phyloP scores from a whole-genome alignment of 92 coral and sea anemone species.

The Muricea muricata region DNA sequence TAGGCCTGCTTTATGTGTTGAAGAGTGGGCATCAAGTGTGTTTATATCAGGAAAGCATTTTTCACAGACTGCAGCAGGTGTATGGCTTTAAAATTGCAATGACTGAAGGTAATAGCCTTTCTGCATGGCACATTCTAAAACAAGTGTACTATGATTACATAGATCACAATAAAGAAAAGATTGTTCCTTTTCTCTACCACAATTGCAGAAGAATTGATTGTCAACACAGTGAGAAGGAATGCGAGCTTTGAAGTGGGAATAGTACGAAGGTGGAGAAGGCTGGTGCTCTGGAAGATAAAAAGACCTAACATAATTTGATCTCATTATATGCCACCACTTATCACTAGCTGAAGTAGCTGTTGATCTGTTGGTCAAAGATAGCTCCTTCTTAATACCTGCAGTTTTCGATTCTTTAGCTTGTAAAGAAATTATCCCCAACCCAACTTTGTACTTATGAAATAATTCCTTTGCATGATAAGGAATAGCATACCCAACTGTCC shows the following conservation, averaged over 20 bases:
- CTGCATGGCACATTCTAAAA: constrained; percentile 49
- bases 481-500: constrained; percentile 76
- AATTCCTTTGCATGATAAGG: constrained; percentile 64
- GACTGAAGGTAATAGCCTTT: too few relatives aligned
- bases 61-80: too few relatives aligned
- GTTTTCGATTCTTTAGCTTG: constrained; percentile 74
- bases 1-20: too few relatives aligned
- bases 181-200: constrained; percentile 64
- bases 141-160: neutral
- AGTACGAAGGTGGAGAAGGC: constrained; percentile 51
- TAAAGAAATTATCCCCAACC: constrained; percentile 64
- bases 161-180: too few relatives aligned
- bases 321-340: constrained; percentile 71
- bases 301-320: constrained; percentile 63
- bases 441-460: constrained; percentile 1
- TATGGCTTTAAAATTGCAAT: too few relatives aligned
- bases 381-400: constrained; percentile 65
- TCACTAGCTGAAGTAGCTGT: constrained; percentile 41
- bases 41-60: too few relatives aligned
- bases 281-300: constrained; percentile 70
- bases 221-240: constrained; percentile 54
- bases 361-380: constrained; percentile 60
- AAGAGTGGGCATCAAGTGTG: too few relatives aligned
- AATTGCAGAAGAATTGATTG: constrained; percentile 44
- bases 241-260: constrained; percentile 47